Evolutionary conservation across 2,797 vertebrate genomes (phyloP).

Genomic region (Acipenser transmontanus): DNA sequence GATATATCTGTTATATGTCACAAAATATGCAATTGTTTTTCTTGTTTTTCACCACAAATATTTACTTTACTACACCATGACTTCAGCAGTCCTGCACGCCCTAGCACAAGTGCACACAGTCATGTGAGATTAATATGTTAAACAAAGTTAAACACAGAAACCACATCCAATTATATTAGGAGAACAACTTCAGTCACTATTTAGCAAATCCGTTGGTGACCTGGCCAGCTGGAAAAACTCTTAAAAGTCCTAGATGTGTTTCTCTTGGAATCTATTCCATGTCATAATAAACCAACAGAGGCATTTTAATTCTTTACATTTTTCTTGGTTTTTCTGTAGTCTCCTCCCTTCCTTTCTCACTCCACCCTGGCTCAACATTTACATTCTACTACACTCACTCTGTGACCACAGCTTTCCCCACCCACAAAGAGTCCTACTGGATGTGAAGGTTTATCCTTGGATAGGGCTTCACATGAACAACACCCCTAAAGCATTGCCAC

Average conservation of each 20-base stretch:
- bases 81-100: not conserved
- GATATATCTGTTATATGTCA: too few species aligned
- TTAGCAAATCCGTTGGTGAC: constrained; percentile 60
- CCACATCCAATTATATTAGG: constrained; percentile 48
- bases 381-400: constrained; percentile 55
- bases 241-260: constrained; percentile 68
- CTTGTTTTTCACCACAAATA: too few species aligned
- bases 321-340: constrained; percentile 75
- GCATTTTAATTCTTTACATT: constrained; percentile 80
- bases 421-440: constrained; percentile 27
- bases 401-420: constrained; percentile 46
- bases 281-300: constrained; percentile 75
- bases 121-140: constrained; percentile 41
- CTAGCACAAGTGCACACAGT: not conserved
- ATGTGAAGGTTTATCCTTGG: constrained; percentile 11
- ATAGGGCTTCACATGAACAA: constrained; percentile 21
- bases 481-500: constrained; percentile 45
- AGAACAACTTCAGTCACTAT: constrained; percentile 63
- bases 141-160: constrained; percentile 46
- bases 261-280: constrained; percentile 65
- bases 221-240: constrained; percentile 53
- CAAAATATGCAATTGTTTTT: too few species aligned
- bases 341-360: constrained; percentile 73
- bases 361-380: constrained; percentile 68
- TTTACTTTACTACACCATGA: too few species aligned